Conservation (phyloP, 2,113 vertebrate species). For the Arizona elegans region DNA sequence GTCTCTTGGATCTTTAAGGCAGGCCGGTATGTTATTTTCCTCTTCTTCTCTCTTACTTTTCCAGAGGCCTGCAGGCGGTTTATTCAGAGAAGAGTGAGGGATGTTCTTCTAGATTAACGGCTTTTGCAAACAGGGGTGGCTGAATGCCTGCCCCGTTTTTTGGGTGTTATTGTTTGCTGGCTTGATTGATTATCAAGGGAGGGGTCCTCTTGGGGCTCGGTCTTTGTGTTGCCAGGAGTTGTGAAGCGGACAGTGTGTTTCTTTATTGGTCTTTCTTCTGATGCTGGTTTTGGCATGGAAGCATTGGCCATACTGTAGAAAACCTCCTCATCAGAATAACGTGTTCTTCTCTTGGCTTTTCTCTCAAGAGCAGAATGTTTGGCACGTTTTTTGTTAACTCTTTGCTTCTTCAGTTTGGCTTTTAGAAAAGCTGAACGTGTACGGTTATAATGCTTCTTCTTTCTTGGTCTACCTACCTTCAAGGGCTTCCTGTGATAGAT, state of each 20-base stretch:
- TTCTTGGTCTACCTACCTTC: background rate
- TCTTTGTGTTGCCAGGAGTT: background rate
- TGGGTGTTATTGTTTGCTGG: slow-evolving; percentile 12
- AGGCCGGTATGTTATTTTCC: background rate
- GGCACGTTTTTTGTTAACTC: background rate
- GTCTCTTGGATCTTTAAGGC: slow-evolving; percentile 16
- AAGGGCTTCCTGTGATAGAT: background rate
- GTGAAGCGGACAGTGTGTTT: slow-evolving; percentile 16
- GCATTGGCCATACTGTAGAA: background rate
- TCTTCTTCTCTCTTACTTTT: background rate
- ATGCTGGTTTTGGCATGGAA: background rate
- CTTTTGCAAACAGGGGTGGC: background rate
- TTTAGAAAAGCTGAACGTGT: background rate
- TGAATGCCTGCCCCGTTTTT: slow-evolving; percentile 1
- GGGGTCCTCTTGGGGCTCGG: background rate
- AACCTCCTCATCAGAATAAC: background rate
- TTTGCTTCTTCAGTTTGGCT: background rate
- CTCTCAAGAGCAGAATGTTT: background rate
- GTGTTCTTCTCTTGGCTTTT: background rate
- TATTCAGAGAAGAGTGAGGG: background rate
- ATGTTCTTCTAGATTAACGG: background rate
- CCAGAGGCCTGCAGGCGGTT: background rate
- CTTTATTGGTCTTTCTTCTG: slow-evolving; percentile 6
- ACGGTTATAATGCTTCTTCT: background rate
- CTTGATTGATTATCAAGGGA: background rate